Conservation (phyloP, 23 tunicate species). For the Styela plicata region DNA sequence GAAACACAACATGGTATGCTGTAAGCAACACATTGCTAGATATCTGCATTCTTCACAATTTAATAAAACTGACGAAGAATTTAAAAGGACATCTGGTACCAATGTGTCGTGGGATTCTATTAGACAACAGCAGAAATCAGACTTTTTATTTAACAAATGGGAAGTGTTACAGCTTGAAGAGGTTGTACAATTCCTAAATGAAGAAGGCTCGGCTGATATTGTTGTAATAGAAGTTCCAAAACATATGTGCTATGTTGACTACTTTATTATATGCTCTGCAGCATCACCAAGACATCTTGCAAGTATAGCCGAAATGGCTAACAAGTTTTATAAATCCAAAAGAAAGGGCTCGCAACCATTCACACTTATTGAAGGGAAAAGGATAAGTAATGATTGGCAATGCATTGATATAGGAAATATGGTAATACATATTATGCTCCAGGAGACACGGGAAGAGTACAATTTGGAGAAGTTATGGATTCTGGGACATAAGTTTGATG, state of each 20-base stretch:
- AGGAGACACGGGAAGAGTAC: slow-evolving; percentile 50
- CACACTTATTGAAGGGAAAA: slow-evolving; percentile 63
- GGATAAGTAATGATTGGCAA: slow-evolving; percentile 51
- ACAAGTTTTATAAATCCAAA: slow-evolving; percentile 58
- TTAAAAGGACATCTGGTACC: neutral
- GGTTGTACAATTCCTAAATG: slow-evolving; percentile 31
- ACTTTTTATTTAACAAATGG: neutral
- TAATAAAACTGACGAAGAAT: neutral
- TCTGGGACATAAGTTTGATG: slow-evolving; percentile 75
- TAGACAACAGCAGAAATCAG: neutral
- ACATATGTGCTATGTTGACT: slow-evolving; percentile 47
- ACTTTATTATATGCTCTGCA: slow-evolving; percentile 69
- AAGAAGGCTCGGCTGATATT: slow-evolving; percentile 50
- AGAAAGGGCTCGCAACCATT: slow-evolving; percentile 54
- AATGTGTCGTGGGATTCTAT: neutral
- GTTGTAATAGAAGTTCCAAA: slow-evolving; percentile 53
- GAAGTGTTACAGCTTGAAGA: slow-evolving; percentile 61
- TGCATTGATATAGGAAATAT: slow-evolving; percentile 77
- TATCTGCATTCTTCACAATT: neutral
- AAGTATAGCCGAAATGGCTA: slow-evolving; percentile 52
- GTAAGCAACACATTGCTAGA: too few species aligned
- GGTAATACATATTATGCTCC: slow-evolving; percentile 84
- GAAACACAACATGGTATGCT: too few species aligned
- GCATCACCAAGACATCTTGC: slow-evolving; percentile 62
- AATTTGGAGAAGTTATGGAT: slow-evolving; percentile 79